These are phyloP conservation scores for Platichthys flesus DNA, from an alignment of 2,113 vertebrate species.

Conservation along the genomic window DNA sequence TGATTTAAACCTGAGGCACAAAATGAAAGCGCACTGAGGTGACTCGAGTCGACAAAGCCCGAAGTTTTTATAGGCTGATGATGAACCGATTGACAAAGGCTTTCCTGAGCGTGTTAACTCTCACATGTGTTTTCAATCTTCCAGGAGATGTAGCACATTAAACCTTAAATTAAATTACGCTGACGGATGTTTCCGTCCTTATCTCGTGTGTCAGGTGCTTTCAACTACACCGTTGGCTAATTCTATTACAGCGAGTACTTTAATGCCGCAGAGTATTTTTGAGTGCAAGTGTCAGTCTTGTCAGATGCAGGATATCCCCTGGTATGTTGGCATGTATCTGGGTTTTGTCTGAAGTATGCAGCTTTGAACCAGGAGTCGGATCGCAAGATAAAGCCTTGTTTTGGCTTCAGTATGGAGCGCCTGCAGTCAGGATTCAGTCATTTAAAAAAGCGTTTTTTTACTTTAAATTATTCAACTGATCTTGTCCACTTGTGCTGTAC, in stretches of 20 bases:
- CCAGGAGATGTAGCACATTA: not conserved
- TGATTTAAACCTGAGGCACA: conserved; percentile 40
- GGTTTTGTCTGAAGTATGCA: conserved; percentile 56
- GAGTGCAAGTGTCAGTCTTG: conserved; percentile 52
- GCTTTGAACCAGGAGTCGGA: conserved; percentile 42
- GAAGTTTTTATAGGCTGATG: conserved; percentile 36
- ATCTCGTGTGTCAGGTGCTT: conserved; percentile 32
- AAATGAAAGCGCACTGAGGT: conserved; percentile 43
- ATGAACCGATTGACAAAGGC: conserved; percentile 32
- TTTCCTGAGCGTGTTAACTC: conserved; percentile 34
- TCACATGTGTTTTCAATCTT: conserved; percentile 41
- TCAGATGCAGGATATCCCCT: conserved; percentile 46
- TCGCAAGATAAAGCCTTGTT: conserved; percentile 65
- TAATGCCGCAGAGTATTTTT: conserved; percentile 30
- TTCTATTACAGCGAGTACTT: conserved; percentile 21
- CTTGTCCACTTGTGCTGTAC: no score
- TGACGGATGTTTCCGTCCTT: conserved; percentile 33
- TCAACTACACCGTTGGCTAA: conserved; percentile 13
- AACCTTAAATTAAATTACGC: conserved; percentile 22
- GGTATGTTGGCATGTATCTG: conserved; percentile 46
- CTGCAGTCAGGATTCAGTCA: conserved; percentile 22
- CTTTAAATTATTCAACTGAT: no score
- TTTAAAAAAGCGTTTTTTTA: no score
- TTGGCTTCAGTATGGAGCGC: conserved; percentile 32
- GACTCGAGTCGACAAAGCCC: conserved; percentile 32